A percentile compares a stretch with the other conserved stretches of the same genome.
These are phyloP conservation scores for Clitarchus hookeri DNA, from an alignment of 2,888 invertebrate genomes.

Conservation along the genomic window DNA sequence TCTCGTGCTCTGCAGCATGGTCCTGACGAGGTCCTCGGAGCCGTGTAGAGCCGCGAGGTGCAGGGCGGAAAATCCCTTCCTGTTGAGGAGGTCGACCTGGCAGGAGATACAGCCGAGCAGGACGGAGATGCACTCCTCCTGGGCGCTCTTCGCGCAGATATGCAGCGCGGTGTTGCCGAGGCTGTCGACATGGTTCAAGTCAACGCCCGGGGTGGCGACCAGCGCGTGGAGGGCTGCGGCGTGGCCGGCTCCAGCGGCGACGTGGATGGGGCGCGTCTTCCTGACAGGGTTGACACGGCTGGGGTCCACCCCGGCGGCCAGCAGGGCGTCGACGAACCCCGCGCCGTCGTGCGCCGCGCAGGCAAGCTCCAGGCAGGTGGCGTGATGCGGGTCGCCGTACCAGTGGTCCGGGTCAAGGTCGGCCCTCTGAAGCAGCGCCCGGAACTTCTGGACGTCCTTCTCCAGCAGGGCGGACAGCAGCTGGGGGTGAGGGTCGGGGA, in stretches of 20 bases:
- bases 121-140: not conserved
- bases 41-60: constrained; percentile 59
- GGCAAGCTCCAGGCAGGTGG: constrained; percentile 65
- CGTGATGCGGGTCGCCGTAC: constrained; percentile 62
- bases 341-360: constrained; percentile 57
- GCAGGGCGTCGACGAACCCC: constrained; percentile 62
- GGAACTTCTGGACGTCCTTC: constrained; percentile 60
- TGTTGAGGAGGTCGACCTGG: constrained; percentile 50
- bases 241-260: constrained; percentile 63
- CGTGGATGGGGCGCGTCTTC: constrained; percentile 67
- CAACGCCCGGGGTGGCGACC: constrained; percentile 52
- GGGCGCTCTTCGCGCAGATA: constrained; percentile 55
- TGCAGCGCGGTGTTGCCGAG: constrained; percentile 61
- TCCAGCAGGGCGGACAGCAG: constrained; percentile 59
- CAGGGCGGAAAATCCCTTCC: constrained; percentile 51
- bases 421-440: constrained; percentile 56
- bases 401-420: constrained; percentile 60
- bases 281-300: constrained; percentile 62
- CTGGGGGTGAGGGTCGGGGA: constrained; percentile 50
- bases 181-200: constrained; percentile 58
- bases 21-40: constrained; percentile 59
- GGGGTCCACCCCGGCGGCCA: constrained; percentile 65
- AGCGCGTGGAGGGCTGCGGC: constrained; percentile 57
- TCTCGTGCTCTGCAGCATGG: constrained; percentile 59
- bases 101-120: constrained; percentile 32